Base-by-base conservation (phyloP, 2,888 invertebrate genomes). In the Dicyrtoma fusca region DNA sequence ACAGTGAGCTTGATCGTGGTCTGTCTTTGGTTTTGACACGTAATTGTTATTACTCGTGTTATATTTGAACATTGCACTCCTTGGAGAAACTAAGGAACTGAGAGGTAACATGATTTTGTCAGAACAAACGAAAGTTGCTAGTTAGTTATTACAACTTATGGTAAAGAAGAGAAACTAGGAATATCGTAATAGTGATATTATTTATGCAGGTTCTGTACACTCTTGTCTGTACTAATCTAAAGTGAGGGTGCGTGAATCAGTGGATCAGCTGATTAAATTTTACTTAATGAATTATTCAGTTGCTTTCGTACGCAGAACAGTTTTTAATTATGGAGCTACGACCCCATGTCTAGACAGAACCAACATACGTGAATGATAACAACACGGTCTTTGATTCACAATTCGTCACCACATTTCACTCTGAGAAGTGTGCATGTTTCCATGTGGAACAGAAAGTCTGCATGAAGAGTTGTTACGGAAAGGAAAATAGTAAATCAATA, bases 11-110 rank as follows among this genome's bases (percentile, higher is more conserved):
- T n/a, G 23, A 13, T 55, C 55, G 21, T 23, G 19, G 23, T 23
- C 55, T 49, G 49, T 14, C 13, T 49, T n/a, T 49, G 49, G 4
- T 17, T 49, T n/a, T 49, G 49, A 4, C 17, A 49, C 49, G 11
- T 49, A 34, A 2, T 44, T 44, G 3, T 3, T n/a, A n/a, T n/a
- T 49, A 13, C 19, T 21, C 13, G 19, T 5, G 23, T 23, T 25
- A 21, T 51, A 53, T 49, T 34, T 65, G 11, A 53, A 68, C 1
- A 53, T 14, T 26, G 53, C 25, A 53, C 63, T 63, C 11, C 19
- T 34, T 1, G 69, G 69, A 0, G 70, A 62, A 25, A 70, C 44
- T 44, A 70, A 62, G 6, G 70, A 70, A 26, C 51, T 70, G 42
- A 70, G 49, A 3, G 70, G 53, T 17, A 70, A 70, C 70, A 70